phyloP scores from a whole-genome alignment of 2,797 vertebrate species.

The Aplochiton taeniatus region DNA sequence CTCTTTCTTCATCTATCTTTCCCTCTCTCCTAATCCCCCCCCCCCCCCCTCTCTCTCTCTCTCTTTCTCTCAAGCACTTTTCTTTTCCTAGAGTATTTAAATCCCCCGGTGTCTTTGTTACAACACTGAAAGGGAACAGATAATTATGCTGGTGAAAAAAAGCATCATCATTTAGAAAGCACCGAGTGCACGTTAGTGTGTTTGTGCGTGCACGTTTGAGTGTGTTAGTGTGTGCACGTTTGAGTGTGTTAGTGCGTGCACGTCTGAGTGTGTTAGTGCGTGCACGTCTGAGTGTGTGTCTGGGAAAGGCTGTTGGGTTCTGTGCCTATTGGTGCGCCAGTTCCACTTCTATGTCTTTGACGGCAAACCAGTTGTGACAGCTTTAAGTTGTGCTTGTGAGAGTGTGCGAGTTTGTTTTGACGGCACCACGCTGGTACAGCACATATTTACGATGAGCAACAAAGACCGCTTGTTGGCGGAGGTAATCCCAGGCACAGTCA shows the following conservation, averaged over 20 bases:
- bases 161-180: conserved; percentile 46
- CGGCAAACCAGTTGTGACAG: conserved; percentile 21
- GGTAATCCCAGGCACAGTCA: conserved; percentile 52
- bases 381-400: no score
- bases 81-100: conserved; percentile 39
- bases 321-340: no score
- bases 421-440: no score
- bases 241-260: conserved; percentile 4
- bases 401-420: no score
- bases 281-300: conserved; percentile 6
- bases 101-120: conserved; percentile 37
- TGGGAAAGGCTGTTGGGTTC: background rate
- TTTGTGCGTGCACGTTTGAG: conserved; percentile 4
- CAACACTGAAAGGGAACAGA: conserved; percentile 42
- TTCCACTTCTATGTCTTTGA: conserved; percentile 15
- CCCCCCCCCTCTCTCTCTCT: background rate
- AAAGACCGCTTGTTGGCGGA: conserved; percentile 40
- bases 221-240: background rate
- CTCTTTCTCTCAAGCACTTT: background rate
- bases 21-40: conserved; percentile 17
- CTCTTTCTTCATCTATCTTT: conserved; percentile 12
- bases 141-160: conserved; percentile 39
- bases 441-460: conserved; percentile 37
- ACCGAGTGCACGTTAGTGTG: conserved; percentile 21
- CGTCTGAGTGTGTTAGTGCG: conserved; percentile 3